Conservation (phyloP, 2,888 invertebrate species). For the Ommatoiulus sabulosus region DNA sequence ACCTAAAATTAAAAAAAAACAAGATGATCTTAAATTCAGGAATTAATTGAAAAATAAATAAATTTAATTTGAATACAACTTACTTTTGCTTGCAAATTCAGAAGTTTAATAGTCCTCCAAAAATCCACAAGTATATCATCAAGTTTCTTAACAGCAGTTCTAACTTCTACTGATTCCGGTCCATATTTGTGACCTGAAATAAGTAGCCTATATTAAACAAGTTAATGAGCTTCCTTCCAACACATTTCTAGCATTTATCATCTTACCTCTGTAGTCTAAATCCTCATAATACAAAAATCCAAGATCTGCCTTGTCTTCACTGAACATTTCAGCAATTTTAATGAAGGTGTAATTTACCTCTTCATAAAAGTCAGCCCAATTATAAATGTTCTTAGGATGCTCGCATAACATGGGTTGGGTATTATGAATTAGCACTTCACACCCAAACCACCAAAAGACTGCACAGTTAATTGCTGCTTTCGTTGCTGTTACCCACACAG, state of each 20-base stretch:
- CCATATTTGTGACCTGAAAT: slow-evolving; percentile 50
- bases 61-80: neutral
- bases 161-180: slow-evolving; percentile 47
- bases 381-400: slow-evolving; percentile 55
- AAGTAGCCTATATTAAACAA: neutral
- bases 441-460: slow-evolving; percentile 61
- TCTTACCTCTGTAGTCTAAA: slow-evolving; percentile 46
- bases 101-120: neutral
- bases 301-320: slow-evolving; percentile 43
- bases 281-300: slow-evolving; percentile 47
- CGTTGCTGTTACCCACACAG: slow-evolving; percentile 65
- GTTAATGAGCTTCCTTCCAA: neutral
- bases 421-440: slow-evolving; percentile 60
- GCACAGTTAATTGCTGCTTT: slow-evolving; percentile 56
- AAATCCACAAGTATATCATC: slow-evolving; percentile 12
- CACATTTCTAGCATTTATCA: neutral
- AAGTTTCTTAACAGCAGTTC: slow-evolving; percentile 1
- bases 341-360: slow-evolving; percentile 45
- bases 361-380: neutral
- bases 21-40: neutral
- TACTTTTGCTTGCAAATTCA: slow-evolving; percentile 34
- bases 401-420: slow-evolving; percentile 61
- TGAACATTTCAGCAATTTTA: slow-evolving; percentile 7
- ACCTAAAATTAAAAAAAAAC: slow-evolving; percentile 32
- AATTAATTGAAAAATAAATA: neutral